Percentiles rank a stretch among this genome's conserved stretches.
phyloP scores from a whole-genome alignment of 1,140 invertebrate genomes.

The Nebria ingens region DNA sequence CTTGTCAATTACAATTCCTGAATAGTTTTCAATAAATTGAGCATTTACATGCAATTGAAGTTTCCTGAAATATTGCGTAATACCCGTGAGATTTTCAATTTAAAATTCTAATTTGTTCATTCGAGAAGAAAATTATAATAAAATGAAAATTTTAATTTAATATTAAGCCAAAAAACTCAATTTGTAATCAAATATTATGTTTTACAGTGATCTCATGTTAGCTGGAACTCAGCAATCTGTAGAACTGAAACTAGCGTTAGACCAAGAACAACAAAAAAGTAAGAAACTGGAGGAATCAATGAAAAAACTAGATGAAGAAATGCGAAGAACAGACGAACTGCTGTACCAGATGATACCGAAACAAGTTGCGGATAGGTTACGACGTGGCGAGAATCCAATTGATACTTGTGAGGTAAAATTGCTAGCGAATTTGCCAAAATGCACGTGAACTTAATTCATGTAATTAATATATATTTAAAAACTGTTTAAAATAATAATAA shows the following conservation, averaged over 20 bases:
- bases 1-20: too few species aligned
- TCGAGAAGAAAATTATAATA: too few species aligned
- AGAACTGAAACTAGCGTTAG: conserved; percentile 86
- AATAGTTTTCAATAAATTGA: too few species aligned
- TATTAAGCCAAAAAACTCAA: too few species aligned
- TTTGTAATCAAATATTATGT: too few species aligned
- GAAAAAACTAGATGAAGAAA: conserved; percentile 89
- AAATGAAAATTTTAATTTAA: too few species aligned
- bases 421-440: neutral
- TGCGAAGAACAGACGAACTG: conserved; percentile 89
- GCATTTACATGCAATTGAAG: too few species aligned
- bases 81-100: too few species aligned
- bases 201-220: conserved; percentile 78
- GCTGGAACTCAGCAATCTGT: conserved; percentile 96
- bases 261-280: conserved; percentile 94
- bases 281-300: conserved; percentile 94
- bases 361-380: conserved; percentile 83
- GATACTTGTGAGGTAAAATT: conserved; percentile 83
- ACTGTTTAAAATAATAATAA: neutral
- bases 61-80: too few species aligned
- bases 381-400: conserved; percentile 86
- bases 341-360: conserved; percentile 99
- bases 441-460: too few species aligned
- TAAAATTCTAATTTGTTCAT: too few species aligned
- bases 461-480: too few species aligned